Conservation (phyloP, 2,888 invertebrate genomes). For the Chloromyia formosa region DNA sequence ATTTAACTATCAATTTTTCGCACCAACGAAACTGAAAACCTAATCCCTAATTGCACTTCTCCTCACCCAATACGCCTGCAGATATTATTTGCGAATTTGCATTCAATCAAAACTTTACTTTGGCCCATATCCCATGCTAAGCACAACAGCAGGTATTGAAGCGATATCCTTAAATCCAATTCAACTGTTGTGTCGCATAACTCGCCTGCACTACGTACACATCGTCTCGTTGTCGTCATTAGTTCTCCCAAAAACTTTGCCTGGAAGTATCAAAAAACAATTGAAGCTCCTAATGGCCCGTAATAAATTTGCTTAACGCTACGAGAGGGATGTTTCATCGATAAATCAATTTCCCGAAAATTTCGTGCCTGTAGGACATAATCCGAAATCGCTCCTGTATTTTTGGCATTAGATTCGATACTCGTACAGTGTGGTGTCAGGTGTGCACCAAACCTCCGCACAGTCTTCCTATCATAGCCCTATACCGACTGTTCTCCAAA, state of each 20-base stretch:
- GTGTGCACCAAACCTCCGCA: constrained; percentile 18
- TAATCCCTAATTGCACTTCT: too few species aligned
- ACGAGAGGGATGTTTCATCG: constrained; percentile 44
- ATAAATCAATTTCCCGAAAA: constrained; percentile 44
- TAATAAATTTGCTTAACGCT: constrained; percentile 50
- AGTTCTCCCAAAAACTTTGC: constrained; percentile 4
- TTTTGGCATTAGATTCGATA: constrained; percentile 19
- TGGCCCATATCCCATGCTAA: too few species aligned
- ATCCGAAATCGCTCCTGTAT: not conserved
- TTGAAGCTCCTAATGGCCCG: constrained; percentile 46
- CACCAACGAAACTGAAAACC: too few species aligned
- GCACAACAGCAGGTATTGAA: too few species aligned
- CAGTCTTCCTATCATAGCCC: too few species aligned
- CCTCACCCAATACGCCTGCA: too few species aligned
- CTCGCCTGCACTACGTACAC: not conserved
- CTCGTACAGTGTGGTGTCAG: constrained; percentile 12
- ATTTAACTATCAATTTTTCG: too few species aligned
- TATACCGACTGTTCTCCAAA: too few species aligned
- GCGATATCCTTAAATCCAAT: too few species aligned
- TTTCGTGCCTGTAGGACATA: constrained; percentile 35
- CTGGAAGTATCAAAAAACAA: constrained; percentile 49
- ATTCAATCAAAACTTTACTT: too few species aligned
- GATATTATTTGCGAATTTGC: too few species aligned
- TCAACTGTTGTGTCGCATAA: too few species aligned
- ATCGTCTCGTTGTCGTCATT: constrained; percentile 8